These are phyloP conservation scores for Phymatocera aterrima DNA, from an alignment of 2,888 invertebrate genomes.

Conservation along the genomic window DNA sequence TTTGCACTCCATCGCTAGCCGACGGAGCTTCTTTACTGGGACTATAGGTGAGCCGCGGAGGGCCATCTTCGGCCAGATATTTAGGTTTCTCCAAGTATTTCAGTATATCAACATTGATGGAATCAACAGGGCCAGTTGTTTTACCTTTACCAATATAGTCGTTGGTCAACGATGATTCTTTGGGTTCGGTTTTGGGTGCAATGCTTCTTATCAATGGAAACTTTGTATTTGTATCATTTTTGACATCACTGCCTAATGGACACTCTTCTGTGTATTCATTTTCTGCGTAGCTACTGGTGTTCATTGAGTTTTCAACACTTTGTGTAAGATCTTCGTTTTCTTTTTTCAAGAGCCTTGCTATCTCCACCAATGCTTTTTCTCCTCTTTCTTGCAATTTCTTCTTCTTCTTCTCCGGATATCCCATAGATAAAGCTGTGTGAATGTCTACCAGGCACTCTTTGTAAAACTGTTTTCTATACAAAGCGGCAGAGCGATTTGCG, in stretches of 20 bases:
- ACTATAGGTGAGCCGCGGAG: constrained; percentile 60
- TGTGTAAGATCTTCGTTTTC: constrained; percentile 11
- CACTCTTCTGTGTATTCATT: constrained; percentile 43
- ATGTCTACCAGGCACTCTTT: constrained; percentile 70
- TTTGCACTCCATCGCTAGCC: constrained; percentile 64
- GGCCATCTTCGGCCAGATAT: constrained; percentile 62
- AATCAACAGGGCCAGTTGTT: not conserved
- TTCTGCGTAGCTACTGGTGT: not conserved
- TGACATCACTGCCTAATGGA: constrained; percentile 13
- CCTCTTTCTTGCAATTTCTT: constrained; percentile 67
- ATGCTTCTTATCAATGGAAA: constrained; percentile 48
- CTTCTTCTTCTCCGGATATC: constrained; percentile 69
- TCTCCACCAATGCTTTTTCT: constrained; percentile 63
- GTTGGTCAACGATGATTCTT: constrained; percentile 25
- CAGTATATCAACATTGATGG: not conserved
- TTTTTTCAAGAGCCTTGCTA: constrained; percentile 54
- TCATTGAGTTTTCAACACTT: not conserved
- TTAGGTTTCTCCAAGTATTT: constrained; percentile 30
- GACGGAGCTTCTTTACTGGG: constrained; percentile 66
- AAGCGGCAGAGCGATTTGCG: constrained; percentile 72
- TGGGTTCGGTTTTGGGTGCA: constrained; percentile 45
- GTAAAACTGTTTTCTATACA: constrained; percentile 68
- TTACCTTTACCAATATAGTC: not conserved
- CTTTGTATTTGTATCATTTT: constrained; percentile 47
- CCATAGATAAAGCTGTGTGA: constrained; percentile 64